Evolutionary conservation across 1,140 invertebrate genomes (phyloP).

Genomic region (Physella acuta): DNA sequence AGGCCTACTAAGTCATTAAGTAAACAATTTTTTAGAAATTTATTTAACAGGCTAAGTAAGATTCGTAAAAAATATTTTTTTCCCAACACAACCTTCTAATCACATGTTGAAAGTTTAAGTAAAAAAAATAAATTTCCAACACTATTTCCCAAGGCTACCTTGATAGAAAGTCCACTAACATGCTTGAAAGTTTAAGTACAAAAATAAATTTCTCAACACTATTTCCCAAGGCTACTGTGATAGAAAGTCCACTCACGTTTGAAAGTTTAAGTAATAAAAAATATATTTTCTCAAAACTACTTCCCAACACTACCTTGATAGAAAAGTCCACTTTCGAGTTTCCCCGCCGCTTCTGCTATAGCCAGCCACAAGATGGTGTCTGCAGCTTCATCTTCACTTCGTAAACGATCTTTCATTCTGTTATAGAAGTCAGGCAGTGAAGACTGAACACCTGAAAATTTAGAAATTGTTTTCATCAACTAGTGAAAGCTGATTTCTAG

Average conservation of each 20-base stretch:
- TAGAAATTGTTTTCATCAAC: neutral
- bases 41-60: too few relatives aligned
- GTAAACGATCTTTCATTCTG: slow-evolving; percentile 60
- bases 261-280: neutral
- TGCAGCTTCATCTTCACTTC: slow-evolving; percentile 62
- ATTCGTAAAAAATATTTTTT: too few relatives aligned
- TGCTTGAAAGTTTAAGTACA: neutral
- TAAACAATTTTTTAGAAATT: too few relatives aligned
- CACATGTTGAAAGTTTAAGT: too few relatives aligned
- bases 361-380: slow-evolving; percentile 64
- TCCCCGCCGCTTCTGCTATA: slow-evolving; percentile 37
- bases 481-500: neutral
- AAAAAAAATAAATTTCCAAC: too few relatives aligned
- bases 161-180: too few relatives aligned
- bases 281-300: neutral
- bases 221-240: too few relatives aligned
- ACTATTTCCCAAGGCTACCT: too few relatives aligned
- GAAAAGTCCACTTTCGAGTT: slow-evolving; percentile 59
- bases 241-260: too few relatives aligned
- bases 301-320: slow-evolving; percentile 60
- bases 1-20: too few relatives aligned
- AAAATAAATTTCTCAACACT: neutral
- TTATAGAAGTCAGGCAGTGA: slow-evolving; percentile 63
- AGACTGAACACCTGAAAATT: slow-evolving; percentile 53
- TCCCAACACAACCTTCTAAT: too few relatives aligned